Percentiles rank a stretch among this genome's conserved stretches.
These are phyloP conservation scores for Lophius americanus DNA, from an alignment of 2,797 vertebrate species.

Conservation along the genomic window DNA sequence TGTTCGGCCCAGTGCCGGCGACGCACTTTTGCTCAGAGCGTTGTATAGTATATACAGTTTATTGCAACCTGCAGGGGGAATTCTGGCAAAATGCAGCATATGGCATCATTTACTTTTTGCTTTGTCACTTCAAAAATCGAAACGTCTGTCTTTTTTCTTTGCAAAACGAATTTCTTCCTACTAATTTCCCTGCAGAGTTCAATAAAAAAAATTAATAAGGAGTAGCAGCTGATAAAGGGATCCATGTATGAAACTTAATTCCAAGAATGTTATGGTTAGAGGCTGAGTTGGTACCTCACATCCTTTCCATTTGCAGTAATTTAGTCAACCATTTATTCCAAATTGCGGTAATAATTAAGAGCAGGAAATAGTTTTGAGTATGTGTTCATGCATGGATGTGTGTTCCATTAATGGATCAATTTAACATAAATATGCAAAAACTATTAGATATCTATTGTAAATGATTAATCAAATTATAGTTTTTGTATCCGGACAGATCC, in stretches of 20 bases:
- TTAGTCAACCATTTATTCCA: conserved; percentile 59
- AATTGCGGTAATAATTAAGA: conserved; percentile 64
- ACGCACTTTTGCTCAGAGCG: background rate
- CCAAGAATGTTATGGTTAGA: conserved; percentile 56
- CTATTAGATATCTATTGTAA: background rate
- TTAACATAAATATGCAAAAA: conserved; percentile 18
- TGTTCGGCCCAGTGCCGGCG: background rate
- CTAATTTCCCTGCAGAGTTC: conserved; percentile 77
- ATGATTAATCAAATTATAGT: background rate
- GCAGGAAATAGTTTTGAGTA: conserved; percentile 34
- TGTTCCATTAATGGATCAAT: conserved; percentile 28
- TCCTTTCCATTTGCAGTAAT: conserved; percentile 64
- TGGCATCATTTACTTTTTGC: conserved; percentile 2
- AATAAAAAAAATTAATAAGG: conserved; percentile 72
- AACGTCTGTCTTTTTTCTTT: background rate
- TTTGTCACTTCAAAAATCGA: conserved; percentile 4
- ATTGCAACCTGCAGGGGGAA: conserved; percentile 5
- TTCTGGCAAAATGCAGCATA: background rate
- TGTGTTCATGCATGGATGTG: no score
- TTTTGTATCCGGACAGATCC: background rate
- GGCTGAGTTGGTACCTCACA: conserved; percentile 55
- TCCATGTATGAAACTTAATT: conserved; percentile 61
- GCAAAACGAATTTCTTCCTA: conserved; percentile 51
- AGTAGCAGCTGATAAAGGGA: conserved; percentile 73
- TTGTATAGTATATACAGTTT: background rate